Evolutionary conservation across 2,888 invertebrate genomes (phyloP), one percentile per base, ranked within the genome.

Genomic region (Thecocarcelia acutangulata): DNA sequence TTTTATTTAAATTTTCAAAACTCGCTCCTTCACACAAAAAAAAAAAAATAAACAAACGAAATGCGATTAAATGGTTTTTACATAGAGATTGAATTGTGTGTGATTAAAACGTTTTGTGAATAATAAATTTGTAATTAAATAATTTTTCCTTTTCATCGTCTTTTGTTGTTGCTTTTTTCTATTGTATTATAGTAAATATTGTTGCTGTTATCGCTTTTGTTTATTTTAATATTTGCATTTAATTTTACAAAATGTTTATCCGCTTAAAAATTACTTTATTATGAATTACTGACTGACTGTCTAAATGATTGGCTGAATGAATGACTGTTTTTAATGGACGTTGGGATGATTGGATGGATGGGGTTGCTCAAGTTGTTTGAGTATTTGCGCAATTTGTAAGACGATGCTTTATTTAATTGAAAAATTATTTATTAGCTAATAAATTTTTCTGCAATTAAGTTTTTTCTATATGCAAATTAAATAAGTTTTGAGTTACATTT

Each of bases 81-180:
- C n/a, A n/a, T 12, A 37, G 13, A 2, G 24, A 24, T 58, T 46
- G 9, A 48, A 59, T 48, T 40, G 40, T 52, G 37, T 24, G 6
- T 24, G 37, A 64, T 72, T 56, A 56, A 72, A 78, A 80, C 56
- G 69, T 80, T 80, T 74, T 73, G 24, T 74, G 73, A 68, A 74
- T 74, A 56, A 37, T 56, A 37, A 74, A 37, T 21, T 12, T 8
- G 19, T 37, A 54, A 46, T 69, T 24, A 64, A 56, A 64, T 63
- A 13, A 46, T 42, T 9, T 24, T 48, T 52, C 52, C n/a, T 42
- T 70, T 24, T 59, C 48, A 4, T 15, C n/a, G 42, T 15, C 33
- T 33, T 3, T 9, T 33, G 33, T 33, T 33, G 33, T 33, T 33
- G 3, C 6, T 15, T 28, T 5, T 13, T 13, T 54, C 5, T 59